Evolutionary conservation across 2,888 invertebrate genomes (phyloP), one percentile per base, ranked within the genome.

Genomic region (Junonia oenone): DNA sequence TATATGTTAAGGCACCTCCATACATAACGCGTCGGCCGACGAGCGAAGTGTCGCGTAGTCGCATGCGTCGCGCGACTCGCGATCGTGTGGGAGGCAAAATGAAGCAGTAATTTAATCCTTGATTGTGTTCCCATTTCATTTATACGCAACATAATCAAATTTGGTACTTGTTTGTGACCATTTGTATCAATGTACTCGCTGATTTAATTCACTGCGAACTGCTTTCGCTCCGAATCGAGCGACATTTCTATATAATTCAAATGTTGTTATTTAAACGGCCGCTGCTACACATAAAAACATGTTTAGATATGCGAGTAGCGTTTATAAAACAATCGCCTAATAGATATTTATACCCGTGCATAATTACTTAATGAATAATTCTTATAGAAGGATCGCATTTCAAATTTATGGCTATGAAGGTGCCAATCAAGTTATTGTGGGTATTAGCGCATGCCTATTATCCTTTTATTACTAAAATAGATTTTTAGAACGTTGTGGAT

Each of bases 91-190:
- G 89, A 79, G 78, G 81, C 69, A 82, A 79, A 85, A 86, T 88
- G 82, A 81, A 84, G 73, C 86, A 76, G 83, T 89, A 84, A 89
- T 89, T 89, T 86, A 86, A 84, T 82, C 87, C 87, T 77, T 87
- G 86, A 88, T 90, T 90, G 87, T 89, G 82, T 88, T 79, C 78
- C 74, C 78, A 84, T 86, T 84, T 83, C 87, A 88, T 86, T 88
- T 89, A 87, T 88, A 85, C 79, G 81, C 80, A 65, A 74, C 81
- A 81, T 83, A 82, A 83, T 87, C 86, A 86, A 87, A 87, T 87
- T 89, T 83, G 86, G 85, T 78, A 75, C 78, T 79, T 78, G 80
- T 81, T 80, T 81, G 81, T 79, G 75, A 78, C 76, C 83, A 82
- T 86, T 84, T 83, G 78, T 78, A 75, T 78, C 70, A 81, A 49